These are phyloP conservation scores for Leptopilina boulardi DNA, from an alignment of 1,140 invertebrate species.

Conservation along the genomic window DNA sequence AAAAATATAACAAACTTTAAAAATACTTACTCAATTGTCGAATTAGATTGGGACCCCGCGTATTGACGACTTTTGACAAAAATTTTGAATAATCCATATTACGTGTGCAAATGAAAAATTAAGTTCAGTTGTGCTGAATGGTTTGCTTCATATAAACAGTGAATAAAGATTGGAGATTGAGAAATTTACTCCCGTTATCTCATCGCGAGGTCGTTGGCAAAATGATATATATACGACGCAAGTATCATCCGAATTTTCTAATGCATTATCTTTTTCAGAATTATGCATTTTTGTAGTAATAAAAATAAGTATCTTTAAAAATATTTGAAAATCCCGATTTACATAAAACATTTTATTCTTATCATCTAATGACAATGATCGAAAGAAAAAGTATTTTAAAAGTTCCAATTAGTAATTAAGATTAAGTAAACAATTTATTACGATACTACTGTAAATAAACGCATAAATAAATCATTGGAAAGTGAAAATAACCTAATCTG, in stretches of 20 bases:
- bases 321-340: too few species aligned
- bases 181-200: constrained; percentile 8
- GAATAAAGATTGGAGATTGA: neutral
- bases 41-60: neutral
- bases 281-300: too few species aligned
- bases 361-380: too few species aligned
- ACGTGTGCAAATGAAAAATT: neutral
- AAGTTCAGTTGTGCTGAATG: neutral
- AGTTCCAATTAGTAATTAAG: too few species aligned
- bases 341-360: too few species aligned
- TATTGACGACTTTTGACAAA: neutral
- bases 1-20: neutral
- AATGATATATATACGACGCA: neutral
- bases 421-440: too few species aligned
- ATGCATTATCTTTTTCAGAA: neutral
- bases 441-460: too few species aligned
- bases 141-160: neutral
- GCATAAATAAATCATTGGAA: too few species aligned
- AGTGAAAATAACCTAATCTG: neutral
- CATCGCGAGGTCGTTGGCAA: constrained; percentile 5
- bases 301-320: too few species aligned
- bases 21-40: neutral
- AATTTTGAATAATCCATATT: constrained; percentile 27
- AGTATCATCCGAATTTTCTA: neutral
- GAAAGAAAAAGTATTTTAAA: too few species aligned